Percentiles rank a stretch among this genome's conserved stretches.
phyloP scores from a whole-genome alignment of 1,140 invertebrate genomes.

The Cecropterus lyciades region DNA sequence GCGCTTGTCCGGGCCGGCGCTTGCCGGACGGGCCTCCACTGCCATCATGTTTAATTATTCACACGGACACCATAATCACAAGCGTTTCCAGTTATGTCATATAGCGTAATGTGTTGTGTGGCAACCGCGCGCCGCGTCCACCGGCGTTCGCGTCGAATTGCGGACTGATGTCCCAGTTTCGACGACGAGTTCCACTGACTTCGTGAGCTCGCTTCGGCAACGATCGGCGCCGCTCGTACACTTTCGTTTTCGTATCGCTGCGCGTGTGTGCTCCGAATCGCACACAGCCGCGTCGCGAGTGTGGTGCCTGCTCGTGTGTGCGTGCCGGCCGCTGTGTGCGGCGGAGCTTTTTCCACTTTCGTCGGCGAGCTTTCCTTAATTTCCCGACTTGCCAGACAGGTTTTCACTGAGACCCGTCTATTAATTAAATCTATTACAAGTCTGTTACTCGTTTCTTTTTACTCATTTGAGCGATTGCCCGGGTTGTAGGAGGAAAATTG shows the following conservation, averaged over 20 bases:
- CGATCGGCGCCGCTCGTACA: constrained; percentile 74
- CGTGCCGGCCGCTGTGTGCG: constrained; percentile 47
- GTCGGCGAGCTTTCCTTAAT: constrained; percentile 77
- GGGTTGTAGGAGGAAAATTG: constrained; percentile 41
- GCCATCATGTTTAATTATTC: constrained; percentile 74
- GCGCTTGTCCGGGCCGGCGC: constrained; percentile 61
- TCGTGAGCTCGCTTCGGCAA: constrained; percentile 76
- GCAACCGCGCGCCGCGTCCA: constrained; percentile 67
- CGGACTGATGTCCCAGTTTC: constrained; percentile 81
- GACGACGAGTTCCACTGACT: constrained; percentile 82
- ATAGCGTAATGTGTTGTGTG: constrained; percentile 65
- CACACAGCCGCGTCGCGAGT: constrained; percentile 45
- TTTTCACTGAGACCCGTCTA: constrained; percentile 59
- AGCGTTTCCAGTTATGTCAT: constrained; percentile 75
- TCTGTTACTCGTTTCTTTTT: constrained; percentile 42
- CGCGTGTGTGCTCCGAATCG: constrained; percentile 50
- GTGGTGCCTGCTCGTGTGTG: constrained; percentile 56
- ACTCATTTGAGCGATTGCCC: constrained; percentile 36
- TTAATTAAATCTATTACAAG: constrained; percentile 52
- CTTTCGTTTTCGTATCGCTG: constrained; percentile 78
- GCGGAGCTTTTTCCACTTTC: constrained; percentile 77
- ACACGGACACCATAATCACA: constrained; percentile 74
- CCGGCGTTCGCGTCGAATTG: constrained; percentile 70
- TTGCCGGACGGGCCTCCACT: constrained; percentile 72
- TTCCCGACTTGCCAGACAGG: constrained; percentile 75